phyloP scores from a whole-genome alignment of 2,113 vertebrate genomes.

The Centropus bengalensis region DNA sequence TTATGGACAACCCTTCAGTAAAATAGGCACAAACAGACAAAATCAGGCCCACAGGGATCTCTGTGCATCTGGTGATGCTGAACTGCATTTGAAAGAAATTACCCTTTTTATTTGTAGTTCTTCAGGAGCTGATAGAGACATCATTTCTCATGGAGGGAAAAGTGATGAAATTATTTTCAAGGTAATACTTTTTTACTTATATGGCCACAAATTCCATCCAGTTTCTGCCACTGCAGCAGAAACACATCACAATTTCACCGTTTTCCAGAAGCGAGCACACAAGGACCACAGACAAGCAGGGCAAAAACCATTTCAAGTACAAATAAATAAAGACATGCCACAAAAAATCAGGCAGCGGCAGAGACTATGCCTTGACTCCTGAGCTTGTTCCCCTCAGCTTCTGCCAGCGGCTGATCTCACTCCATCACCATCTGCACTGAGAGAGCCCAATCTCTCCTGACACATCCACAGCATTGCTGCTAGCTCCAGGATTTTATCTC shows the following conservation, averaged over 20 bases:
- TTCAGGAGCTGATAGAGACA: not conserved
- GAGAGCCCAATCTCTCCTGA: not conserved
- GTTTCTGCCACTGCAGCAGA: not conserved
- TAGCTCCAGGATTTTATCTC: not conserved
- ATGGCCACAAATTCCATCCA: not conserved
- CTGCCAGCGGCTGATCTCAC: constrained; percentile 15
- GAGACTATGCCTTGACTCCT: not conserved
- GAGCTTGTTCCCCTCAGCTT: not conserved
- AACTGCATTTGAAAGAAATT: not conserved
- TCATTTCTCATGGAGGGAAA: not conserved
- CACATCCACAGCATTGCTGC: not conserved
- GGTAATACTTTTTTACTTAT: not conserved
- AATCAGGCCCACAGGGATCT: not conserved
- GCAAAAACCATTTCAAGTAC: not conserved
- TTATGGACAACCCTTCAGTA: not conserved
- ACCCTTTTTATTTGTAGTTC: not conserved
- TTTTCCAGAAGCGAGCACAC: not conserved
- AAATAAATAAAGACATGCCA: constrained; percentile 23
- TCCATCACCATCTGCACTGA: not conserved
- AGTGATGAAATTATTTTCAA: not conserved
- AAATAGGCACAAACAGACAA: not conserved
- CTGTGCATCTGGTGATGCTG: not conserved
- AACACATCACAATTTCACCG: not conserved
- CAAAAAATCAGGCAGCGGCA: not conserved
- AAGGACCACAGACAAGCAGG: not conserved